phyloP scores from a whole-genome alignment of 2,888 invertebrate species.

The Apoda limacodes region DNA sequence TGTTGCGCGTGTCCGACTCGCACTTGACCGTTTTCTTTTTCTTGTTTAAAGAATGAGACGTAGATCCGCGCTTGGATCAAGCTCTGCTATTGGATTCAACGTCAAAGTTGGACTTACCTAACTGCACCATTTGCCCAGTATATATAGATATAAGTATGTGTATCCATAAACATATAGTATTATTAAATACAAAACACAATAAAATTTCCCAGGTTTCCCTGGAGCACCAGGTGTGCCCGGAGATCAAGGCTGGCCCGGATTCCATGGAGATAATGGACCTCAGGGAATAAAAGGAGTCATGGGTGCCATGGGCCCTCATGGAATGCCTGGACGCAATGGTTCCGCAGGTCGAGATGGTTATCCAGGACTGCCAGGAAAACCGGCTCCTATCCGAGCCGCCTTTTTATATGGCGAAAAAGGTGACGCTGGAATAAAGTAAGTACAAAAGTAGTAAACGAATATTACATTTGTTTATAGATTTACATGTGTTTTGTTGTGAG shows the following conservation, averaged over 20 bases:
- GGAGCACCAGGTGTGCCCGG: slow-evolving; percentile 56
- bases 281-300: slow-evolving; percentile 39
- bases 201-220: slow-evolving; percentile 42
- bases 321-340: slow-evolving; percentile 58
- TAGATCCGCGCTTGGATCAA: no score
- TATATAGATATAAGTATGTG: no score
- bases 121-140: no score
- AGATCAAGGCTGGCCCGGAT: slow-evolving; percentile 44
- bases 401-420: slow-evolving; percentile 61
- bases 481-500: no score
- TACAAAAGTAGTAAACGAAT: slow-evolving; percentile 5
- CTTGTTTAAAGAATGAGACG: no score
- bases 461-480: not conserved
- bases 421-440: slow-evolving; percentile 48
- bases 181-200: no score
- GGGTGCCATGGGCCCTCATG: slow-evolving; percentile 59
- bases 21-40: no score
- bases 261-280: slow-evolving; percentile 34
- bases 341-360: slow-evolving; percentile 61
- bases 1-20: no score
- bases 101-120: no score
- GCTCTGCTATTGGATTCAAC: no score
- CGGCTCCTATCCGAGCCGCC: slow-evolving; percentile 39
- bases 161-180: no score
- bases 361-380: slow-evolving; percentile 62